These are phyloP conservation scores for Theropithecus gelada DNA, from an alignment of 2,113 vertebrate species.

Conservation along the genomic window DNA sequence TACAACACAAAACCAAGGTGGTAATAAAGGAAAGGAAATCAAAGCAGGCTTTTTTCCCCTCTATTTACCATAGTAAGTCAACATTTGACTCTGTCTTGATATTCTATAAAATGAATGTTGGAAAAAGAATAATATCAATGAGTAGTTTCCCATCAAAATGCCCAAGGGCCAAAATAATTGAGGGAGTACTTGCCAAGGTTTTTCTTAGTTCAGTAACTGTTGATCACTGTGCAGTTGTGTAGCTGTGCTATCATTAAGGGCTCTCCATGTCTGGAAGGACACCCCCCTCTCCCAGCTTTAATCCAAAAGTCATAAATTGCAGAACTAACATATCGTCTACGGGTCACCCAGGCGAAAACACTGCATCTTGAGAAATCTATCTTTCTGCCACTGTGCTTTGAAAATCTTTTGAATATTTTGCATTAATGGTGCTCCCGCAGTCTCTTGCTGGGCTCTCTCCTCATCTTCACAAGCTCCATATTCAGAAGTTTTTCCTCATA, in stretches of 20 bases:
- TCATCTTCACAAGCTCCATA: constrained; percentile 35
- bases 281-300: constrained; percentile 66
- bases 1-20: constrained; percentile 76
- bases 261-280: constrained; percentile 69
- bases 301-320: constrained; percentile 79
- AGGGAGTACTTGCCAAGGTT: constrained; percentile 73
- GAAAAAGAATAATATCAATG: constrained; percentile 77
- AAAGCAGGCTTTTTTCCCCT: constrained; percentile 64
- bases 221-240: constrained; percentile 70
- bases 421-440: constrained; percentile 53
- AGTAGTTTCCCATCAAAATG: constrained; percentile 69
- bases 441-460: constrained; percentile 53
- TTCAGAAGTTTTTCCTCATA: constrained; percentile 43
- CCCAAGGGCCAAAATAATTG: constrained; percentile 77
- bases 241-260: constrained; percentile 73
- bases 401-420: constrained; percentile 75
- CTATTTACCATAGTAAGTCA: constrained; percentile 77
- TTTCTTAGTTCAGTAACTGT: constrained; percentile 81
- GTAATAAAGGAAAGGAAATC: constrained; percentile 74
- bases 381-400: constrained; percentile 62
- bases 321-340: constrained; percentile 64
- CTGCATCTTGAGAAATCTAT: constrained; percentile 66
- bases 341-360: constrained; percentile 67
- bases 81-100: constrained; percentile 75
- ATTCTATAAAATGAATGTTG: constrained; percentile 74